Conservation (phyloP, 2,888 invertebrate genomes). For the Taenaris catops region DNA sequence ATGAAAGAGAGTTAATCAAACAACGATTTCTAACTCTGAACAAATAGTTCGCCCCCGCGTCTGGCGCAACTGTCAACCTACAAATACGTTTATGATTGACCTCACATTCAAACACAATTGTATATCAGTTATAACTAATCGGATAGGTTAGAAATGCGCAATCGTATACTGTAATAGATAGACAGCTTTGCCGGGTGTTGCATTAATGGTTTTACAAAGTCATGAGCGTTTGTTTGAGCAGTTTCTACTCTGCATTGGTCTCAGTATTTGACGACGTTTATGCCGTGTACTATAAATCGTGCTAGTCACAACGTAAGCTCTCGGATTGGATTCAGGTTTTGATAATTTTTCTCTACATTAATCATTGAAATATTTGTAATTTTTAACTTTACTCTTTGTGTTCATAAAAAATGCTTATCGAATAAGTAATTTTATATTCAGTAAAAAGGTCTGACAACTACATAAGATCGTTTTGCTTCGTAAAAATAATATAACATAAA, state of each 20-base stretch:
- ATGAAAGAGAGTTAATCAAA: conserved; percentile 79
- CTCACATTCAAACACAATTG: conserved; percentile 29
- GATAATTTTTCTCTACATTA: no score
- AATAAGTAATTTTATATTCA: no score
- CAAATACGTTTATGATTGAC: conserved; percentile 69
- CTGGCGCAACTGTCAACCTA: conserved; percentile 53
- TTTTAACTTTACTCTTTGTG: no score
- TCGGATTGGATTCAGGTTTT: no score
- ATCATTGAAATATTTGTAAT: no score
- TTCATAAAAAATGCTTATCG: no score
- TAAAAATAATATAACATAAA: no score
- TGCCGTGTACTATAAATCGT: no score
- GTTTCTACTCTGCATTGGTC: no score
- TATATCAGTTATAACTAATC: conserved; percentile 46
- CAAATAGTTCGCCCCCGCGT: conserved; percentile 54
- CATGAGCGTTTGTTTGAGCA: conserved; percentile 5
- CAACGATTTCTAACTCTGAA: conserved; percentile 51
- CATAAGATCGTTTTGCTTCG: no score
- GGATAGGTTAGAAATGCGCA: conserved; percentile 59
- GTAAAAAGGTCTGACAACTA: no score
- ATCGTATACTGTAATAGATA: conserved; percentile 38
- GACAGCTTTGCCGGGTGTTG: conserved; percentile 62
- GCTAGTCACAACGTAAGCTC: no score
- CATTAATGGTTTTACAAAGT: conserved; percentile 25
- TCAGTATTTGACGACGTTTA: neutral